These are phyloP conservation scores for Sebastes taczanowskii DNA, from an alignment of 2,797 vertebrate genomes.

Conservation along the genomic window DNA sequence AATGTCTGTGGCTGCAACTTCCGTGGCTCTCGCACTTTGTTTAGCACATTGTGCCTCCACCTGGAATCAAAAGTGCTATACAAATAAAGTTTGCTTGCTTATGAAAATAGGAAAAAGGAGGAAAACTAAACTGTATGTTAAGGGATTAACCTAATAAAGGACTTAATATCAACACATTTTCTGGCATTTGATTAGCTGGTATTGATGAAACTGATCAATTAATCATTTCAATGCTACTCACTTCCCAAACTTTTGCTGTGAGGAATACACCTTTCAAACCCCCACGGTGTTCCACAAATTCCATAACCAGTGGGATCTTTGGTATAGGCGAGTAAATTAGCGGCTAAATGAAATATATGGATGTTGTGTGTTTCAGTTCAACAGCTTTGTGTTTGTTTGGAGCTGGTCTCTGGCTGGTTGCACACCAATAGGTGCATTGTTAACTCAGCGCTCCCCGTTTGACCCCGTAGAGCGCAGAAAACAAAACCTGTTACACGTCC, in stretches of 20 bases:
- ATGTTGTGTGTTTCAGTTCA: slow-evolving; percentile 69
- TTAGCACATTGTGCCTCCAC: too few relatives aligned
- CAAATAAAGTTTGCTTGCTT: too few relatives aligned
- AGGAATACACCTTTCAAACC: slow-evolving; percentile 1
- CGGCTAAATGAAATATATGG: slow-evolving; percentile 53
- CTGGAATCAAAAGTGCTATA: too few relatives aligned
- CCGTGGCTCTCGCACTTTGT: rapidly evolving
- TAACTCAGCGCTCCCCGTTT: slow-evolving; percentile 72
- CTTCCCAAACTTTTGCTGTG: background rate
- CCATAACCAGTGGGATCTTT: slow-evolving; percentile 37
- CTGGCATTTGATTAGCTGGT: background rate
- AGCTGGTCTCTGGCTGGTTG: slow-evolving; percentile 77
- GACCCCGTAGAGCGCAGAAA: slow-evolving; percentile 72
- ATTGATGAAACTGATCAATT: background rate
- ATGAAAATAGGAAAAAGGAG: rapidly evolving
- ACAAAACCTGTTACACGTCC: slow-evolving; percentile 74
- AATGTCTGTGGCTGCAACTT: too few relatives aligned
- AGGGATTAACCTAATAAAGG: background rate
- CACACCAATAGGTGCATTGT: slow-evolving; percentile 80
- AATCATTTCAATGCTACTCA: background rate
- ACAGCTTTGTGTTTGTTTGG: slow-evolving; percentile 75
- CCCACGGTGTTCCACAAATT: slow-evolving; percentile 16
- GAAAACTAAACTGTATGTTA: background rate
- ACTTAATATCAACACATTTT: background rate
- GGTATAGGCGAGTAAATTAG: slow-evolving; percentile 51